Base-by-base conservation (phyloP, 2,888 invertebrate species). In the Phengaris arion region DNA sequence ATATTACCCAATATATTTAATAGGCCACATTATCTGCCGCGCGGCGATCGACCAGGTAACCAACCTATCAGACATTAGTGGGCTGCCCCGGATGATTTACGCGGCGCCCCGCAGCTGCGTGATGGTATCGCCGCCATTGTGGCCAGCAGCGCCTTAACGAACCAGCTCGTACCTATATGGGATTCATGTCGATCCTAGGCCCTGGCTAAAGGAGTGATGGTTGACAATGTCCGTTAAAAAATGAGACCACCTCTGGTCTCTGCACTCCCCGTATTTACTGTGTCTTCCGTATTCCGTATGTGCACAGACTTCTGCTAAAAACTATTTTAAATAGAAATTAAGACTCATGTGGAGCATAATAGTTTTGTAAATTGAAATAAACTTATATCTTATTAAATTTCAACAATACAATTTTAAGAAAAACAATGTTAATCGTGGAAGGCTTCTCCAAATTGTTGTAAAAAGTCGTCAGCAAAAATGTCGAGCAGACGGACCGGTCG, bases 21-120 rank as follows among this genome's bases (percentile, higher is more conserved):
- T 69, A 69, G 69, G 8, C 2, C 69, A 8, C 10, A 48, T 69
- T 70, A 70, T 70, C 70, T 70, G 51, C 51, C 22, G 48, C 8
- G 51, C 48, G 22, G 70, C 70, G 52, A 70, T 70, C 51, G 70
- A 70, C 70, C 70, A 70, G 48, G 52, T 52, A 22, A 52, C 51
- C 70, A 22, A 52, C 51, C 70, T 70, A 70, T 35, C 35, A 35
- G 35, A 35, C 35, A 35, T 70, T 70, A 70, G 70, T 70, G 55
- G 69, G 75, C 75, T 12, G 54, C 55, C 55, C 52, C 54, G 7
- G 79, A 81, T 83, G 83, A 84, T 83, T 83, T 82, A 85, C 78
- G 77, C 75, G 81, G 81, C 81, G 80, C 82, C 82, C 82, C 83
- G 77, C 51, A 76, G 83, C 76, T 82, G 81, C 81, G 85, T 83